Evolutionary conservation across 1,140 invertebrate species (phyloP).

Genomic region (Drosophila ironensis): DNA sequence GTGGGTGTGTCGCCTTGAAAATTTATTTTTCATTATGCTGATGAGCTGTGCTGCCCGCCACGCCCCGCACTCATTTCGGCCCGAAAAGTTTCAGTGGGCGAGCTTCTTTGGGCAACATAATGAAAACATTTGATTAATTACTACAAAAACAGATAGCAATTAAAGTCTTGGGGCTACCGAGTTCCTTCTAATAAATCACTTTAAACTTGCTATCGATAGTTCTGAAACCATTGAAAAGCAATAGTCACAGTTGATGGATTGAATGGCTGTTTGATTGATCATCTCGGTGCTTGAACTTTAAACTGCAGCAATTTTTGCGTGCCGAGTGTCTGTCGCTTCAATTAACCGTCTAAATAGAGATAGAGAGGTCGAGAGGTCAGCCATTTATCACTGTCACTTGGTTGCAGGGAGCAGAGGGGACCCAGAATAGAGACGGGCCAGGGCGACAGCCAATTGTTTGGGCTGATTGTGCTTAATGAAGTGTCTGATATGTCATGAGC

Average conservation of each 20-base stretch:
- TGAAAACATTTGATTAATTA: conserved; percentile 19
- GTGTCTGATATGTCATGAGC: conserved; percentile 35
- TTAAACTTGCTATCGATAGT: too few species aligned
- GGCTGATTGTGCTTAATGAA: conserved; percentile 71
- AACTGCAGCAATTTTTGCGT: conserved; percentile 38
- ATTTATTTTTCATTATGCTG: conserved; percentile 67
- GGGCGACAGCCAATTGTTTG: conserved; percentile 47
- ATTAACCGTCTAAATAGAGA: conserved; percentile 25
- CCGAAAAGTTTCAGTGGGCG: conserved; percentile 3
- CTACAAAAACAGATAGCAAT: background rate
- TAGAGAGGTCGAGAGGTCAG: conserved; percentile 9
- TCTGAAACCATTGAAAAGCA: too few species aligned
- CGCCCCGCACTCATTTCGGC: conserved; percentile 17
- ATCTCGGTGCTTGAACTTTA: conserved; percentile 36
- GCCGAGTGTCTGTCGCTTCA: conserved; percentile 24
- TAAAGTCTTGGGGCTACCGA: background rate
- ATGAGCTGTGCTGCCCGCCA: conserved; percentile 20
- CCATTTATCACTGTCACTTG: conserved; percentile 66
- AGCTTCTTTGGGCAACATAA: conserved; percentile 10
- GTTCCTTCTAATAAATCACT: background rate
- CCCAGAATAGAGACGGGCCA: background rate
- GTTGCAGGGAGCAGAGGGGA: background rate
- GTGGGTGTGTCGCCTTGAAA: conserved; percentile 13
- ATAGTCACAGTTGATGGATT: conserved; percentile 42
- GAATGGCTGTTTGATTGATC: conserved; percentile 36